Base-by-base conservation (phyloP, 2,797 vertebrate genomes). In the Melanotaenia parkinsoni region DNA sequence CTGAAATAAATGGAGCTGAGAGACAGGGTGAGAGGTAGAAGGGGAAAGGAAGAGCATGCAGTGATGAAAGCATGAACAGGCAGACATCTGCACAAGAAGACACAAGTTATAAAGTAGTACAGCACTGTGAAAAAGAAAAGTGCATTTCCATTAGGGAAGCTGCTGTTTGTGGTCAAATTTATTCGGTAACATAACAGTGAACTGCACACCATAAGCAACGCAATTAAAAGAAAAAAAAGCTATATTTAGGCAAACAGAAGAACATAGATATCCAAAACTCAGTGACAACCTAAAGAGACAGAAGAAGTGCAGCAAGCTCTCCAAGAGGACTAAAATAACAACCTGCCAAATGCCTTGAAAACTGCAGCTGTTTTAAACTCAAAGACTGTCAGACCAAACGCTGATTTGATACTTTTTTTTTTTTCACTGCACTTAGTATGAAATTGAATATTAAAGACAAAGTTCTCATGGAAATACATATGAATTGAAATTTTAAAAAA, bases 1-100 rank as follows among this genome's bases (percentile, higher is more conserved):
- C 35, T 56, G 50, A 74, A 58, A 62, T 37, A 70, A 79, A 66
- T 61, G 33, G 58, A 67, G 62, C 71, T 51, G 45, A 53, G 58
- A 66, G 30, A 62, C 65, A 69, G 60, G 20, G 30, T 67, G 22
- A 57, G 58, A 62, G 37, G 43, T 32, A 65, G n/a, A 64, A 32
- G 32, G 10, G n/a, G 35, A 30, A 9, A 37, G 10, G 40, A 14
- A 59, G 20, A 59, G 7, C 30, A 58, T 37, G 58, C 50, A 32
- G 43, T 53, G 43, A 67, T 60, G 37, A 66, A 72, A 78, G 47
- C 58, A 58, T 68, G 47, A 35, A 24, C 30, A 74, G 45, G 58
- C 26, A 64, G 13, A 45, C 37, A 56, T 76, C 47, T 65, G 18
- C 54, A 70, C 10, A 58, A 28, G 40, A 37, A 53, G 37, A 38